Base-by-base conservation (phyloP, 1,140 invertebrate genomes). In the Anoplolepis gracilipes region DNA sequence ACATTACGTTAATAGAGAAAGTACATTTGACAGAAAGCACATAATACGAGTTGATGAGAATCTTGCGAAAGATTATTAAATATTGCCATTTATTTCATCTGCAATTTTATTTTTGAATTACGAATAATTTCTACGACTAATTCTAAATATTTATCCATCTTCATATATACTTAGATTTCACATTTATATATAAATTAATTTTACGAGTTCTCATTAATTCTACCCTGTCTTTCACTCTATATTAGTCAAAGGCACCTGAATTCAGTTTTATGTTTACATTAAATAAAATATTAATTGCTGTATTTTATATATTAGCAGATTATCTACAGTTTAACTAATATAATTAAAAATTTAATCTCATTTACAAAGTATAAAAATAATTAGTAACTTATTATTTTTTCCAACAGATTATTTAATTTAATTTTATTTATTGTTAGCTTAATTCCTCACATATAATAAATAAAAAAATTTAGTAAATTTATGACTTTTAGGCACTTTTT, bases 131-230 rank as follows among this genome's bases (percentile, higher is more conserved):
- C 65, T 49, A 79, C 6, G 25, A 79, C 57, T 87, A 90, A 28
- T 79, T 90, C 73, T 57, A 87, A 77, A 85, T 85, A 78, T 69
- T 84, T 90, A 90, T 88, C 82, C 88, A 81, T 89, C 86, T 87
- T 90, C 84, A 87, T 90, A n/a, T n/a, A n/a, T n/a, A 90, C 84
- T 90, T 90, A 90, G 86, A 79, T 86, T 67, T 90, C 61, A 87
- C 76, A 88, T 69, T 86, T 76, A 67, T 49, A n/a, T 78, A n/a
- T n/a, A n/a, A 86, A 86, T 85, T 64, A 39, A 67, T 62, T 59
- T 86, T 67, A 46, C 19, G 39, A 16, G 19, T 72, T 59, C 16
- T 49, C 16, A 19, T 49, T 49, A 19, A 19, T 49, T 49, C 53
- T 86, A 86, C 88, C 88, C 76, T 90, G 88, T 87, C 57, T 72